Base-by-base conservation (phyloP, 2,113 vertebrate species). In the Diphyllodes magnificus region DNA sequence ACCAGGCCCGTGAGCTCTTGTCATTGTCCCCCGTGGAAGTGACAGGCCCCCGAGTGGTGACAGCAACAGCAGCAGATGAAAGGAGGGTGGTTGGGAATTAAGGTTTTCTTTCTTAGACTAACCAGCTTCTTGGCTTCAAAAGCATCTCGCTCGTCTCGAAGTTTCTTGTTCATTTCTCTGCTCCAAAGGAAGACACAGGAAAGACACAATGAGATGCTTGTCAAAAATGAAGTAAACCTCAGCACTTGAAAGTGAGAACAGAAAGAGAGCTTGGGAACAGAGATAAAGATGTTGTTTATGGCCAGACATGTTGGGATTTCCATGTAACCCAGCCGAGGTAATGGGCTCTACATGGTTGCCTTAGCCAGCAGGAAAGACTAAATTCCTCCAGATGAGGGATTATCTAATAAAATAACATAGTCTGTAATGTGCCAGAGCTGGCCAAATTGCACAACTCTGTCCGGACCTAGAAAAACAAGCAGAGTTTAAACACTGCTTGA, bases 111-210 rank as follows among this genome's bases (percentile, higher is more conserved):
- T 98, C 95, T 98, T 71, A 98, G 97, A 98, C 98, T 98, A 98
- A 99, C 98, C 98, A 97, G 98, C 98, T 98, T 98, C 98, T 98
- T 98, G 92, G 98, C 96, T 93, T 99, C 99, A 50, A 98, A 98
- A 60, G 98, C 98, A 1, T 99, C 99, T 95, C 98, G 98, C 86
- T 99, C 99, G 44, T 99, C 99, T 33, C 99, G 98, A 20, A 99
- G 97, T 69, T 98, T 98, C 69, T 98, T 99, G 97, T 99, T 99
- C 98, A 99, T 98, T 69, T 99, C 99, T 97, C 99, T 99, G 97
- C 40, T 87, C 96, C 76, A 92, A 92, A 93, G 73, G 57, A 95
- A 95, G 82, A 89, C 84, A 90, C 22, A 70, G 49, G 49, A 76
- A 47, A 92, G 31, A 86, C 28, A 71, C 27, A 59, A 53, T 16